phyloP scores from a whole-genome alignment of 2,113 vertebrate genomes.

The Hypanus sabinus region DNA sequence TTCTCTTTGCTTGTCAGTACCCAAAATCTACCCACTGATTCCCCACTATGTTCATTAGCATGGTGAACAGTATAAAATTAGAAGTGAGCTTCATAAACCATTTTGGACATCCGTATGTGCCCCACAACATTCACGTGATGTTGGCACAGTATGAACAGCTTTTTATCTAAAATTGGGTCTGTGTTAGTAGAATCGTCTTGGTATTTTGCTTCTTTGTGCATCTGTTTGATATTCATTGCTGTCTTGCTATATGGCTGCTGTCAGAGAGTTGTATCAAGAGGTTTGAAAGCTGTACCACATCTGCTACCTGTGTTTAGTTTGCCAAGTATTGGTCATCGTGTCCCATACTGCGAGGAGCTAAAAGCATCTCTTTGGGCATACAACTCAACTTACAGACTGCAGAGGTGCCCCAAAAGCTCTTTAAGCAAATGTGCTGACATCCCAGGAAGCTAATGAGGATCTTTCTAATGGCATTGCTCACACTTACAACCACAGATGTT shows the following conservation, averaged over 20 bases:
- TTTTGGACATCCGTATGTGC: not conserved
- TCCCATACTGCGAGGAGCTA: not conserved
- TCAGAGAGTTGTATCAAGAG: not conserved
- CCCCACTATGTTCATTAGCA: not conserved
- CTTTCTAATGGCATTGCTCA: not conserved
- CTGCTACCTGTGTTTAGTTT: not conserved
- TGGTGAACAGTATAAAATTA: not conserved
- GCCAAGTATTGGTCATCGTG: not conserved
- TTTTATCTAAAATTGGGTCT: not conserved
- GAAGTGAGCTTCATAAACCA: not conserved
- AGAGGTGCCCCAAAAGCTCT: not conserved
- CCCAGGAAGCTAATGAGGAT: not conserved
- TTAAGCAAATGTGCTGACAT: not conserved
- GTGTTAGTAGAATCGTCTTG: not conserved
- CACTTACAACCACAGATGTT: not conserved
- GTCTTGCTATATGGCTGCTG: not conserved
- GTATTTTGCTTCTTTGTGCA: not conserved
- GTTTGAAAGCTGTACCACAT: not conserved
- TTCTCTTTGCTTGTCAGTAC: not conserved
- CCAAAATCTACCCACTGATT: not conserved
- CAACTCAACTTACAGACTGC: not conserved
- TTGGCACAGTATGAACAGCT: not conserved
- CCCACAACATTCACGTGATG: not conserved
- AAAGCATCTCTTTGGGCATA: not conserved
- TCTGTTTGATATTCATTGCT: conserved; percentile 1